Conservation (phyloP, 1,140 invertebrate genomes). For the Grapholita molesta region DNA sequence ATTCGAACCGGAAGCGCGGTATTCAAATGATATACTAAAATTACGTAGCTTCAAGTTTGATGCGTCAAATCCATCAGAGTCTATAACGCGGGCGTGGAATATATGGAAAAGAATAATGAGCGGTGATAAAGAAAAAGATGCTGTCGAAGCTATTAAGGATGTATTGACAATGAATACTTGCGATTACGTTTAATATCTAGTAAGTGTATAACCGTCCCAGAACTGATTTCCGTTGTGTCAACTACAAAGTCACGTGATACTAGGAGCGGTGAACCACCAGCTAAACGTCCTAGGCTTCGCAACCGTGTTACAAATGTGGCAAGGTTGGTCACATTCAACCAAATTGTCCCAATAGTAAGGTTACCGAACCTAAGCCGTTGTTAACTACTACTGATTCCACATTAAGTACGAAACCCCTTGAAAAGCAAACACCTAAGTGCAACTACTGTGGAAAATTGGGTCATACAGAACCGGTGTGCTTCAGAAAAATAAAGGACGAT, state of each 20-base stretch:
- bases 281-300: constrained; percentile 7
- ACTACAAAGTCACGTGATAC: not conserved
- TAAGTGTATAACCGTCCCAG: not conserved
- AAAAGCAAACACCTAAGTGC: not conserved
- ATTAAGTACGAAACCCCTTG: not conserved
- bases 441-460: constrained; percentile 7
- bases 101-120: constrained; percentile 12
- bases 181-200: not conserved
- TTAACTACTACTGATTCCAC: not conserved
- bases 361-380: constrained; percentile 7
- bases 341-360: not conserved
- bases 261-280: constrained; percentile 2
- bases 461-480: constrained; percentile 3
- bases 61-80: not conserved
- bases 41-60: constrained; percentile 14
- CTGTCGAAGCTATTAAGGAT: not conserved
- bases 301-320: constrained; percentile 14
- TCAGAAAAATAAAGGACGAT: not conserved
- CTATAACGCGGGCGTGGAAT: constrained; percentile 12
- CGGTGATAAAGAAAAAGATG: constrained; percentile 8
- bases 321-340: constrained; percentile 14
- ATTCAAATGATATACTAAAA: constrained; percentile 20
- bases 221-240: not conserved
- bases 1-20: constrained; percentile 17
- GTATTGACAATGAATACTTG: not conserved